Evolutionary conservation across 2,888 invertebrate species (phyloP), one percentile per base, ranked within the genome.

Genomic region (Invenusta paracnida): DNA sequence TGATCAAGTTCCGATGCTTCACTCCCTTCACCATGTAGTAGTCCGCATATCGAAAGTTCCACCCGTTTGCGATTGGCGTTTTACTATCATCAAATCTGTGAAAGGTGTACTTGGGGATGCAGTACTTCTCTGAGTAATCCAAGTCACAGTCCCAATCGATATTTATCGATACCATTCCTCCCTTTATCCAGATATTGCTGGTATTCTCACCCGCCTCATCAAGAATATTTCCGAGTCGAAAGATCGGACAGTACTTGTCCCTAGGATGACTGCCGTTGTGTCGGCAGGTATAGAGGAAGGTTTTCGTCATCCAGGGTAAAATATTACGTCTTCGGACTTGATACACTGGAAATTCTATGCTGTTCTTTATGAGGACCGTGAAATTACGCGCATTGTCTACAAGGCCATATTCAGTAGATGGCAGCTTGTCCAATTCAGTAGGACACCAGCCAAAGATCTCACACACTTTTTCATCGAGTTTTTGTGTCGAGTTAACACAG

Each of bases 221-320:
- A n/a, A 86, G n/a, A 30, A 86, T 86, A 67, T 86, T 86, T 23
- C 27, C 48, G 23, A 86, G n/a, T 23, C 66, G 27, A 29, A 86
- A 87, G 28, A 86, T 87, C 13, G 87, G 87, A 29, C 87, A 86
- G 48, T 79, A 48, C 25, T 86, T 86, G 29, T 85, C 23, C 29
- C 1, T 30, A n/a, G 29, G 25, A 27, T 85, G 85, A 17, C 85
- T 25, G 5, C 81, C 81, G 29, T 83, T 82, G 66, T 28, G 87
- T 0, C 83, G 86, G 31, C 87, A 86, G 17, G 5, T 66, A 0
- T 67, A 67, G n/a, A 86, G 79, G 66, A 83, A 86, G 23, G 82
- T 87, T 2, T 30, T 86, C 0, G 28, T 48, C 82, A 84, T 66
- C 83, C 48, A 73, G 31, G 28, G n/a, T 0, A 87, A 28, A 27